phyloP scores from a whole-genome alignment of 1,140 invertebrate genomes.

The Cotesia chilonis region DNA sequence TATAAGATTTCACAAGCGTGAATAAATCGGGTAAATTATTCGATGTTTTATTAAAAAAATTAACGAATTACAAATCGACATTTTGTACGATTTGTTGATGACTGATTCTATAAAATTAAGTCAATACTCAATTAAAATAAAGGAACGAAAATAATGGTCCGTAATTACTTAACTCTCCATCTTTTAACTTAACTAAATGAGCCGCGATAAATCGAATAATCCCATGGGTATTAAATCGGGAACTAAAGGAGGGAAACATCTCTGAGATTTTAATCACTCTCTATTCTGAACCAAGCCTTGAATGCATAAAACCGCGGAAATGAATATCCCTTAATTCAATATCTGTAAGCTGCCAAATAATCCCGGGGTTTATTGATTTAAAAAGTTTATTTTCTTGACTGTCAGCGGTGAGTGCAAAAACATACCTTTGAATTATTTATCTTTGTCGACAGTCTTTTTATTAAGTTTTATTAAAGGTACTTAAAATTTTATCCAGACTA shows the following conservation, averaged over 20 bases:
- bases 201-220: constrained; percentile 36
- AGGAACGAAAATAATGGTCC: neutral
- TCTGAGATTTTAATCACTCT: constrained; percentile 37
- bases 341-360: constrained; percentile 4
- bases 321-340: constrained; percentile 8
- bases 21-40: too few species aligned
- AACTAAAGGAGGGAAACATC: constrained; percentile 18
- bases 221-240: constrained; percentile 17
- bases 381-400: neutral
- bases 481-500: too few species aligned
- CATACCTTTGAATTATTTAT: too few species aligned
- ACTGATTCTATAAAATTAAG: too few species aligned
- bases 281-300: neutral
- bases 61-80: too few species aligned
- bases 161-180: neutral
- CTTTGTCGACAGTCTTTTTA: too few species aligned
- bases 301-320: constrained; percentile 25
- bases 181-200: constrained; percentile 28
- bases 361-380: neutral
- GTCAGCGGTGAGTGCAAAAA: neutral
- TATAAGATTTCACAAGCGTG: too few species aligned
- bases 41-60: too few species aligned
- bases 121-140: neutral
- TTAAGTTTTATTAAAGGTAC: too few species aligned
- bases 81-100: too few species aligned